Conservation (phyloP, 2,113 vertebrate species). For the Thymallus thymallus region DNA sequence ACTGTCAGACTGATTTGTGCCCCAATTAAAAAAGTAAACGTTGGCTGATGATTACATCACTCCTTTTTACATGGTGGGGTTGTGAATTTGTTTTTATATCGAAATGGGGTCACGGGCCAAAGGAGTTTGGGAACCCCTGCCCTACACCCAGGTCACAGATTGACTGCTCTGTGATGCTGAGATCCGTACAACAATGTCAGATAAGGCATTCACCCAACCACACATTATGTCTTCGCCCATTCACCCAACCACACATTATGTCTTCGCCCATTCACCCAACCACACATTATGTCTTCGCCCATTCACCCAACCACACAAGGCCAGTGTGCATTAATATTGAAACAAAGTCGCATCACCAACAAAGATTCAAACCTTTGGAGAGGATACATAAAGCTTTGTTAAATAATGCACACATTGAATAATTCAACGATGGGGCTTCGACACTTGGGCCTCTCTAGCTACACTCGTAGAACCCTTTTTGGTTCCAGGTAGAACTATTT, state of each 20-base stretch:
- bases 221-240: conserved; percentile 40
- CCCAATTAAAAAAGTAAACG: too few species aligned
- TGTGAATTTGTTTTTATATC: too few species aligned
- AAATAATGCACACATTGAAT: conserved; percentile 59
- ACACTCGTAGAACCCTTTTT: too few species aligned
- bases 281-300: conserved; percentile 42
- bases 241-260: conserved; percentile 32
- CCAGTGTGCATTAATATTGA: conserved; percentile 61
- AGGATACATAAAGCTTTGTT: conserved; percentile 58
- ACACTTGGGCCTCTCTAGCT: not conserved
- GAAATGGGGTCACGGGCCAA: too few species aligned
- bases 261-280: conserved; percentile 33
- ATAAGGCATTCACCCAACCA: conserved; percentile 9
- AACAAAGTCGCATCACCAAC: conserved; percentile 54
- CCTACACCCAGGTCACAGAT: too few species aligned
- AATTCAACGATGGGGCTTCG: conserved; percentile 37
- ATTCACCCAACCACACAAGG: conserved; percentile 35
- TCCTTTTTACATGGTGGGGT: too few species aligned
- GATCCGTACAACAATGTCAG: not conserved
- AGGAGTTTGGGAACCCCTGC: too few species aligned
- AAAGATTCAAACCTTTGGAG: conserved; percentile 56
- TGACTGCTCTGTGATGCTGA: too few species aligned
- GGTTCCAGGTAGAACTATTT: too few species aligned
- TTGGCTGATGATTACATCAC: too few species aligned
- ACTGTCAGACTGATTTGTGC: too few species aligned